Base-by-base conservation (phyloP, 2,888 invertebrate genomes). In the Sminthurides aquaticus region DNA sequence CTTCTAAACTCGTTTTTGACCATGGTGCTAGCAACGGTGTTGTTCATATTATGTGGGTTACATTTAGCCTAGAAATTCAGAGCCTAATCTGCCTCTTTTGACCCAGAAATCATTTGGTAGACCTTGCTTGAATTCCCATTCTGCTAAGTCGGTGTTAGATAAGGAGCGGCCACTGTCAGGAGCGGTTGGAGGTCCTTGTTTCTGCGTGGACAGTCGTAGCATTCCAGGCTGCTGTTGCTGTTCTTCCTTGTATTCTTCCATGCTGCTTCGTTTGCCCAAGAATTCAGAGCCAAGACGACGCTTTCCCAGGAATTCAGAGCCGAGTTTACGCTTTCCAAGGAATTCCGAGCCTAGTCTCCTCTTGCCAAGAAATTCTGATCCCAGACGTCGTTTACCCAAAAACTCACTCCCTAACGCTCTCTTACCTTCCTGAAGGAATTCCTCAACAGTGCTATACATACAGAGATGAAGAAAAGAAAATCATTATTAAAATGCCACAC, bases 311-410 rank as follows among this genome's bases (percentile, higher is more conserved):
- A 71, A 71, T 60, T 70, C 71, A 3, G 69, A 67, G 2, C 70
- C 72, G 58, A 69, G 61, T 34, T 58, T 65, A 43, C 69, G 57
- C 60, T 57, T 70, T 20, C 71, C 71, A 57, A 72, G 57, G 64
- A 72, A 70, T 60, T 71, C 71, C 1, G 67, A 67, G 20, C 73
- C 71, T n/a, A 71, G 28, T 5, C 64, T 64, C 18, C 73, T 60
- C 60, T 57, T 69, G 20, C 71, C 71, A 57, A 72, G 57, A 64
- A 72, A 70, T 60, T 71, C 71, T 2, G 67, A 68, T n/a, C 73
- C 71, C 26, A 71, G 28, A 2, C 62, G 62, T 11, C 73, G 63
- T 48, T 73, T 71, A 29, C 62, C 70, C 27, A 15, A 20, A 52
- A 20, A 52, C 20, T 52, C 52, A 15, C 52, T 15, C 8, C 43